phyloP scores from a whole-genome alignment of 2,797 vertebrate genomes.

The Sebastes iracundus region DNA sequence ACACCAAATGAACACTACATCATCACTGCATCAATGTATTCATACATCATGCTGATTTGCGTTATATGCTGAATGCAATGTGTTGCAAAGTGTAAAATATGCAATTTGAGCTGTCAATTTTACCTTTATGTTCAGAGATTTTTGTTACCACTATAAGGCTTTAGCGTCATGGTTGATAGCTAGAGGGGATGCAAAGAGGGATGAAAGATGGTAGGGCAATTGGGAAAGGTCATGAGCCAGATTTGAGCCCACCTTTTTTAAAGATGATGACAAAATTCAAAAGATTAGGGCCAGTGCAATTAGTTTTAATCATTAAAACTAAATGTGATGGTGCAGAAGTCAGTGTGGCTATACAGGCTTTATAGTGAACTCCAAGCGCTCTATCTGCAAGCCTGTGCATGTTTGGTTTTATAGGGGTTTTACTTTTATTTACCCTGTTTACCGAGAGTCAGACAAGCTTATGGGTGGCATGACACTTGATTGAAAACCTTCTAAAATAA shows the following conservation, averaged over 20 bases:
- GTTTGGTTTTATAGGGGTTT: background rate
- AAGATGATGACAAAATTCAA: background rate
- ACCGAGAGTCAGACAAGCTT: background rate
- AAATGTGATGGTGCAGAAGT: background rate
- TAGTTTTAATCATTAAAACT: background rate
- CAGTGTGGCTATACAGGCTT: no score
- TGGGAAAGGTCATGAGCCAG: background rate
- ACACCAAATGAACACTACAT: conserved; percentile 4
- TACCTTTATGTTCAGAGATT: background rate
- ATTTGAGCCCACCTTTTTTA: background rate
- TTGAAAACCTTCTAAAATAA: background rate
- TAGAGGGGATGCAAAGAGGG: background rate
- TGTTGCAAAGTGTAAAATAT: background rate
- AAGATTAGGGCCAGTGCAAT: background rate
- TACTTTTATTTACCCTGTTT: background rate
- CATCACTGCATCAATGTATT: background rate
- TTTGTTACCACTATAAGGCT: background rate
- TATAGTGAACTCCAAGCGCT: no score
- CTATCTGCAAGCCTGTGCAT: background rate
- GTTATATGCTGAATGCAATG: background rate
- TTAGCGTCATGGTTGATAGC: background rate
- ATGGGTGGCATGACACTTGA: background rate
- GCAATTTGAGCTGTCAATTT: background rate
- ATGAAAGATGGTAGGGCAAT: background rate
- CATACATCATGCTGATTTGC: background rate